Evolutionary conservation across 1,140 invertebrate genomes (phyloP), one percentile per base, ranked within the genome.

Genomic region (Tribolium castaneum): DNA sequence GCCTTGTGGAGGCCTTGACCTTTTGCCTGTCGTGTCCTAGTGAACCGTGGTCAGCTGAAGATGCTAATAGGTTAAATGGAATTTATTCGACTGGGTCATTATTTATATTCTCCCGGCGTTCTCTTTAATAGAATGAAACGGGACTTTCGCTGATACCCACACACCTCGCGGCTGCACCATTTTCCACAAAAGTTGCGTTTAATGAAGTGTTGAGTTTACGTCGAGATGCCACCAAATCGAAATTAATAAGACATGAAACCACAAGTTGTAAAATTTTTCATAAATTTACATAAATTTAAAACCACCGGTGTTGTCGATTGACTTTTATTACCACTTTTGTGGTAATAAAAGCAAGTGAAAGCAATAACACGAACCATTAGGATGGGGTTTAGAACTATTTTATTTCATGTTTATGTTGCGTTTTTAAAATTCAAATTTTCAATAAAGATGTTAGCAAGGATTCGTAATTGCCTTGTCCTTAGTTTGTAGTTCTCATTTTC

Each of bases 31-130:
- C 52, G 73, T 72, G 80, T 78, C 80, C 80, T 71, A 81, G 78
- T 81, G 78, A 81, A 81, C 78, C 78, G 74, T 78, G 80, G 80
- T 81, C 80, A 81, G 70, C 76, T 77, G 76, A 80, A 81, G 80
- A 81, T 81, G 76, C 80, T 81, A 81, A 81, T 82, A 78, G 81
- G 81, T 82, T 80, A 80, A 82, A 80, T 77, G 73, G 78, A 80
- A 82, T 79, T 80, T 81, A 82, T 81, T 79, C 77, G 77, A 80
- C 79, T 80, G 78, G 77, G 80, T 79, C 81, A 79, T 82, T 81
- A 82, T 81, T 82, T 81, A 82, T 79, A 81, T 81, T 79, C 71
- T 77, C 74, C 56, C 77, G 59, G 54, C 71, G 75, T 71, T 70
- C 56, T 77, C 52, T 77, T 80, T 77, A 77, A 80, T 80, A 35